phyloP scores from a whole-genome alignment of 2,888 invertebrate species.

The Philhelius pedissequus region DNA sequence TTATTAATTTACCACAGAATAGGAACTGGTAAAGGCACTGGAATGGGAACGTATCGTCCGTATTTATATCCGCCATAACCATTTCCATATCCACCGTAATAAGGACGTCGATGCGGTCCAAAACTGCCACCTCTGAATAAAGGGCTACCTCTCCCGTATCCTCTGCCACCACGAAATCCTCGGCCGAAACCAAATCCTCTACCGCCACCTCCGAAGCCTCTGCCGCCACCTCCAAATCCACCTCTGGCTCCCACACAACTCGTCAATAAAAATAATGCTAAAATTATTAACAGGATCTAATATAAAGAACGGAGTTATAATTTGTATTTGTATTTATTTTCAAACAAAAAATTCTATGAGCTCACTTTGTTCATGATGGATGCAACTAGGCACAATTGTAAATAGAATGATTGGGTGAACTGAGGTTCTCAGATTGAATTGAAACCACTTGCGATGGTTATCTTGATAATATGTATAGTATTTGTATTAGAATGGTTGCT shows the following conservation, averaged over 20 bases:
- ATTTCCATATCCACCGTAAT: conserved; percentile 15
- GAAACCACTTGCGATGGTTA: conserved; percentile 1
- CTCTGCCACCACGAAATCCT: conserved; percentile 5
- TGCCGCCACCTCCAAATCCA: conserved; percentile 7
- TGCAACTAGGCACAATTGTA: not conserved
- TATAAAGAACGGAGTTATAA: not conserved
- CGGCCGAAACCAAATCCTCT: conserved; percentile 14
- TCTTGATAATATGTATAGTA: not conserved
- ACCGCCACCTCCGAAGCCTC: conserved; percentile 5
- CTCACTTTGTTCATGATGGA: conserved; percentile 36
- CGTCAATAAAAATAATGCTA: conserved; percentile 2
- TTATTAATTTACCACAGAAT: not conserved
- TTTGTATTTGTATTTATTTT: not conserved
- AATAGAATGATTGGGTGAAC: not conserved
- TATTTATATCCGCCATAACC: conserved; percentile 28
- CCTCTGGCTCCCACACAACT: conserved; percentile 38
- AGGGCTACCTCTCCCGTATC: conserved; percentile 5
- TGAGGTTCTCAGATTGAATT: conserved; percentile 1
- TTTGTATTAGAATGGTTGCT: conserved; percentile 25
- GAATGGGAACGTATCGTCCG: conserved; percentile 13
- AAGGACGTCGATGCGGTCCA: not conserved
- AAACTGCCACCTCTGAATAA: not conserved
- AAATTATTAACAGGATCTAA: not conserved
- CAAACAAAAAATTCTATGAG: not conserved
- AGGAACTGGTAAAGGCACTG: conserved; percentile 25